Base-by-base conservation (phyloP, 1,140 invertebrate genomes). In the Halictus rubicundus region DNA sequence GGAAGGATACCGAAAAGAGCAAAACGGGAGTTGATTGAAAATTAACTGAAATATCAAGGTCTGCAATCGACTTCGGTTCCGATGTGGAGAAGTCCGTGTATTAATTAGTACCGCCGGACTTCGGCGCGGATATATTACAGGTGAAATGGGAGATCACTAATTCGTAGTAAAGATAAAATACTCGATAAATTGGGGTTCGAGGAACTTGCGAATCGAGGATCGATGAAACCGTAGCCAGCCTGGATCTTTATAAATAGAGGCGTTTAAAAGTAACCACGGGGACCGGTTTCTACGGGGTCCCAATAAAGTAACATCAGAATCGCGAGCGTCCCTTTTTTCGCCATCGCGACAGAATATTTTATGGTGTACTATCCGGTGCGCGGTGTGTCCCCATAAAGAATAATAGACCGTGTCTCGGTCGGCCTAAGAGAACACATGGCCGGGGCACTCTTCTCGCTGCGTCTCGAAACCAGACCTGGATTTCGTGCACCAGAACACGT, bases 231-330 rank as follows among this genome's bases (percentile, higher is more conserved):
- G 5, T n/a, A 16, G 49, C 49, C 10, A 69, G 66, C 19, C 46
- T 12, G 68, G 27, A 21, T 57, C 68, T 69, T 69, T 57, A 57
- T 69, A 69, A 69, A 69, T 57, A 69, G 49, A 69, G 68, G 49
- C 68, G 49, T 69, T 69, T 69, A 69, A 69, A 69, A 69, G 49
- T 69, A 69, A 69, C 68, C 68, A 63, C 19, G 3, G 19, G 49
- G 68, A 69, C 68, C 68, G 49, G 68, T 69, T 69, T 54, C 23
- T 37, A 69, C 57, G 49, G 27, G 68, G 25, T 57, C 52, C 52
- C 68, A 27, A 69, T 69, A 69, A 69, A 69, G 49, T 37, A 69
- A 68, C 66, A 68, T 68, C 66, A 54, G 66, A 68, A 68, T 68
- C 66, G 66, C 42, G 66, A 7, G 21, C 10, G 32, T 23, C n/a